Evolutionary conservation across 1,140 invertebrate species (phyloP), one percentile per base, ranked within the genome.

Genomic region (Trachelipus rathkii): DNA sequence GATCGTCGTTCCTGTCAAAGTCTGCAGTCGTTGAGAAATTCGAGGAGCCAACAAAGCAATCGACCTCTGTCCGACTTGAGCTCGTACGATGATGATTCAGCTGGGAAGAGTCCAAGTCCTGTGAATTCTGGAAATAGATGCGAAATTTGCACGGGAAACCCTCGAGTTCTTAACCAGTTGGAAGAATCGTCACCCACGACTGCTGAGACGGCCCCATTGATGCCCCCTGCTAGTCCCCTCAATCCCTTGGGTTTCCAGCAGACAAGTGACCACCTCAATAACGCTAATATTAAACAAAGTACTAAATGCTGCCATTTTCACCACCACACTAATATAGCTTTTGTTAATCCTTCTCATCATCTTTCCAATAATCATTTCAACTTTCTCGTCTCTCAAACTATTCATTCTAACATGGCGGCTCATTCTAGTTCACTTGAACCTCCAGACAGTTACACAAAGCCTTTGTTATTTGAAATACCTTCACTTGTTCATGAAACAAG

Each of bases 1-100:
- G 97, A 99, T 88, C 92, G 95, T 85, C 92, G 95, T 87, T 96
- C 95, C 87, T 91, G 97, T 86, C 95, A 97, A 92, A 96, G 94
- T 91, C 93, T 95, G 89, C 93, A 95, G 89, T 95, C 93, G 87
- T 93, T 96, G 87, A 91, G 93, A 89, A 93, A 90, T 87, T 93
- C 91, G 85, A 89, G 91, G 85, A 91, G 90, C 87, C 92, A 93
- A 85, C 90, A 90, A 81, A 90, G 90, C 84, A 89, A 84, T 53
- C 88, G 91, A 85, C 91, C 92, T 85, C 87, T 93, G 81, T 91
- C 91, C 83, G 95, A 96, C 89, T 92, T 95, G 89, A 92, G 91
- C 85, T 95, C 92, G 89, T 95, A 95, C 86, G 93, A 95, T 88
- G 93, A 93, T 87, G 93, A 95, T 86, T 88, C 91, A 85, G 67